Evolutionary conservation across 2,797 vertebrate species (phyloP).

Genomic region (Melopsittacus undulatus): DNA sequence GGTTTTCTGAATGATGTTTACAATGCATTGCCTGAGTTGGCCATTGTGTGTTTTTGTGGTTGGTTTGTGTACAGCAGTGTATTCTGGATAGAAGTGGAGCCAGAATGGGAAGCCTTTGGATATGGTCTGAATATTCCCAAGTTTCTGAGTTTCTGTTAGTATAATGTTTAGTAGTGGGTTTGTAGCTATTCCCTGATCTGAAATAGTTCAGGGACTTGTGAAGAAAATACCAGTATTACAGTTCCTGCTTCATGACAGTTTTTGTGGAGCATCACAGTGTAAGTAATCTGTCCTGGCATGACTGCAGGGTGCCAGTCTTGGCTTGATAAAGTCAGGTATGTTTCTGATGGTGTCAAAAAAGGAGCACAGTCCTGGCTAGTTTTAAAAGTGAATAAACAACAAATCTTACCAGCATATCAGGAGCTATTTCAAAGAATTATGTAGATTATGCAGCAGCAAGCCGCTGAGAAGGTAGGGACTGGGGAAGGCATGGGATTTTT

Average conservation of each 20-base stretch:
- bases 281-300: conserved; percentile 59
- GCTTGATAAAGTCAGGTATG: conserved; percentile 44
- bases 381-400: background rate
- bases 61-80: background rate
- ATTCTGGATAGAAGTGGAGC: background rate
- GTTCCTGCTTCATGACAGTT: background rate
- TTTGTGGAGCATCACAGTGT: conserved; percentile 4
- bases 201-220: background rate
- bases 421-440: background rate
- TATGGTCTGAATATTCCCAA: background rate
- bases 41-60: background rate
- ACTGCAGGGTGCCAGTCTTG: conserved; percentile 12
- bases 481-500: background rate
- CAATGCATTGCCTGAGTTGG: background rate
- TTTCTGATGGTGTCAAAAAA: conserved; percentile 5
- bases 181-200: background rate
- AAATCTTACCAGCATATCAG: background rate
- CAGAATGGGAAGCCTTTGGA: background rate
- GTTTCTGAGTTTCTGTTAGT: background rate
- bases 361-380: background rate
- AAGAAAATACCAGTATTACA: background rate
- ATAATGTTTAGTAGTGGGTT: background rate
- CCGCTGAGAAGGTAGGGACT: background rate
- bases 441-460: background rate
- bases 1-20: background rate